Evolutionary conservation across 2,888 invertebrate genomes (phyloP).

Genomic region (Morinoia aosen): DNA sequence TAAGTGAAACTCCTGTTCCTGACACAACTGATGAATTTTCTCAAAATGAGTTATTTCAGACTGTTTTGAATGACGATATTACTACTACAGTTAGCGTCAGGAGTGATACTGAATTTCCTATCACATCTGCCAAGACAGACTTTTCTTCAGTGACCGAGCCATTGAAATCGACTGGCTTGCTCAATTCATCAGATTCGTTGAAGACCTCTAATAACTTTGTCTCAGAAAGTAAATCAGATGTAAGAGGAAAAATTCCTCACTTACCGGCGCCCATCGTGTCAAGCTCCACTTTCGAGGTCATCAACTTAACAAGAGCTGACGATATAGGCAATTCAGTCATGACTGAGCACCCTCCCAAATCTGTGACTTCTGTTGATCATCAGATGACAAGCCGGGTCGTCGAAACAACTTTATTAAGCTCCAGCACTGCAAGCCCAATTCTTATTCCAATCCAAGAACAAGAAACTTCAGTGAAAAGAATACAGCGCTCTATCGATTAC

Average conservation of each 20-base stretch:
- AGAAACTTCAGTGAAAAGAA: background rate
- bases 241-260: background rate
- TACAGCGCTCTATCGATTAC: conserved; percentile 36
- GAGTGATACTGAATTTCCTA: background rate
- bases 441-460: background rate
- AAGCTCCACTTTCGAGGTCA: background rate
- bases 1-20: background rate
- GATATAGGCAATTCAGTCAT: background rate
- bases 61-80: background rate
- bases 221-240: background rate
- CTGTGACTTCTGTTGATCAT: background rate
- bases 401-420: background rate
- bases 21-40: background rate
- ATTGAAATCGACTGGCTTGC: background rate
- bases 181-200: background rate
- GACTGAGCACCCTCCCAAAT: background rate
- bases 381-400: background rate
- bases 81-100: background rate
- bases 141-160: background rate
- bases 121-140: background rate
- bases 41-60: background rate
- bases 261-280: background rate
- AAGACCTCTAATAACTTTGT: background rate
- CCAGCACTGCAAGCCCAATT: background rate
- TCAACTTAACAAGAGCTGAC: background rate